Evolutionary conservation across 2,888 invertebrate species (phyloP).

Genomic region (Lithodes maja): DNA sequence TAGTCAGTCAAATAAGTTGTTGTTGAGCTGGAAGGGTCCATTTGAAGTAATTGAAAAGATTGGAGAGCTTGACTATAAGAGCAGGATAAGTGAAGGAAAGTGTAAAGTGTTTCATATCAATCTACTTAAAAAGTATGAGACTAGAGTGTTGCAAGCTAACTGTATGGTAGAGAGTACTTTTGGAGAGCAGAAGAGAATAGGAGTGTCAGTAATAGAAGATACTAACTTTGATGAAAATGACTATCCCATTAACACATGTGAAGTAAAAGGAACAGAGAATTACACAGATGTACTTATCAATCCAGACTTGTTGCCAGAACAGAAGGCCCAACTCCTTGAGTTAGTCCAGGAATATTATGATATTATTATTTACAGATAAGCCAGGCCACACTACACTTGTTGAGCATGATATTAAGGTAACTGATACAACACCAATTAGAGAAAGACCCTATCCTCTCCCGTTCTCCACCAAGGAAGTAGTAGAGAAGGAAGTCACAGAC

Average conservation of each 20-base stretch:
- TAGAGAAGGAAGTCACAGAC: no score
- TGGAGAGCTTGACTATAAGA: neutral
- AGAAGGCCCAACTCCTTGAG: neutral
- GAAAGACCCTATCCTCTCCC: neutral
- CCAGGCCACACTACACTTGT: no score
- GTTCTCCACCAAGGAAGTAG: neutral
- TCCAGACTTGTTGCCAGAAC: neutral
- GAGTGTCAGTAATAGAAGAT: neutral
- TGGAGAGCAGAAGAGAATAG: neutral
- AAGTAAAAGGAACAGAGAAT: no score
- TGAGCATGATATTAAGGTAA: neutral
- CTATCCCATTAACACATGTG: no score
- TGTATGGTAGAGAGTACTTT: neutral
- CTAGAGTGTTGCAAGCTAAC: neutral
- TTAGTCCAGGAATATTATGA: neutral
- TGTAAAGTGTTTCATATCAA: slow-evolving; percentile 35
- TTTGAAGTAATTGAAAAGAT: neutral
- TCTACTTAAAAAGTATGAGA: slow-evolving; percentile 2
- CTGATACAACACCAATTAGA: no score
- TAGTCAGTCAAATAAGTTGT: slow-evolving; percentile 3
- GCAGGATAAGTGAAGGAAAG: neutral
- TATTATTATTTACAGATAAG: no score
- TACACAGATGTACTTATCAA: neutral
- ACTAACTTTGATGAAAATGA: neutral
- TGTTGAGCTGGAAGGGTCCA: slow-evolving; percentile 29